Evolutionary conservation across 1,140 invertebrate species (phyloP).

Genomic region (Eufriesea mexicana): DNA sequence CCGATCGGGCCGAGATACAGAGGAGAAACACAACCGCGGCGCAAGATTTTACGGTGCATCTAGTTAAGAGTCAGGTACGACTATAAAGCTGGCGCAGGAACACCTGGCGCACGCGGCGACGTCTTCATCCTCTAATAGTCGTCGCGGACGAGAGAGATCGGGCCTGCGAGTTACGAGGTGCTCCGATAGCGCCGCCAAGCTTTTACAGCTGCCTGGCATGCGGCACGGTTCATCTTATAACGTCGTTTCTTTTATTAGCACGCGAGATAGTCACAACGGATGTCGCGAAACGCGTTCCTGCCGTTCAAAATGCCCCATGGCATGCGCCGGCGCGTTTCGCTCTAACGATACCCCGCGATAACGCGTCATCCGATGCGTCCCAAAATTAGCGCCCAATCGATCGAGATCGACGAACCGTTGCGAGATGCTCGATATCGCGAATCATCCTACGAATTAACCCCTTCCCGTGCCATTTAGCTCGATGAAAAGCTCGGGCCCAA

Average conservation of each 20-base stretch:
- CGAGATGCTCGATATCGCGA: too few relatives aligned
- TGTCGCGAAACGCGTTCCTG: conserved; percentile 19
- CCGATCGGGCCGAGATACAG: not conserved
- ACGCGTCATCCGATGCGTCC: too few relatives aligned
- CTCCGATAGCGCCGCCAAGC: conserved; percentile 18
- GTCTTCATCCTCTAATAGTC: conserved; percentile 43
- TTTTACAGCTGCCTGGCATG: conserved; percentile 25
- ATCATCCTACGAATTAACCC: not conserved
- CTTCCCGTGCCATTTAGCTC: too few relatives aligned
- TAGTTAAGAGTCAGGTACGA: conserved; percentile 9
- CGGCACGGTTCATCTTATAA: conserved; percentile 26
- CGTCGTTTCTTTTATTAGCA: conserved; percentile 35
- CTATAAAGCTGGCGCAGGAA: conserved; percentile 1
- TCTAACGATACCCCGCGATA: too few relatives aligned
- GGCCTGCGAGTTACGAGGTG: conserved; percentile 9
- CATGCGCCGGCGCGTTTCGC: too few relatives aligned
- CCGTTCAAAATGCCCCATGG: too few relatives aligned
- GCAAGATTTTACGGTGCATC: conserved; percentile 23
- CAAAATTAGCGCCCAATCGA: too few relatives aligned
- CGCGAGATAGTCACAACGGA: conserved; percentile 8
- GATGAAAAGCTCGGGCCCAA: too few relatives aligned
- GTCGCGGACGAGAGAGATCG: too few relatives aligned
- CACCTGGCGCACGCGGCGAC: conserved; percentile 40
- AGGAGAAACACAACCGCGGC: not conserved
- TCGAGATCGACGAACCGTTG: too few relatives aligned